These are phyloP conservation scores for Eueremaeus valkanovi DNA, from an alignment of 2,888 invertebrate species.

Conservation along the genomic window DNA sequence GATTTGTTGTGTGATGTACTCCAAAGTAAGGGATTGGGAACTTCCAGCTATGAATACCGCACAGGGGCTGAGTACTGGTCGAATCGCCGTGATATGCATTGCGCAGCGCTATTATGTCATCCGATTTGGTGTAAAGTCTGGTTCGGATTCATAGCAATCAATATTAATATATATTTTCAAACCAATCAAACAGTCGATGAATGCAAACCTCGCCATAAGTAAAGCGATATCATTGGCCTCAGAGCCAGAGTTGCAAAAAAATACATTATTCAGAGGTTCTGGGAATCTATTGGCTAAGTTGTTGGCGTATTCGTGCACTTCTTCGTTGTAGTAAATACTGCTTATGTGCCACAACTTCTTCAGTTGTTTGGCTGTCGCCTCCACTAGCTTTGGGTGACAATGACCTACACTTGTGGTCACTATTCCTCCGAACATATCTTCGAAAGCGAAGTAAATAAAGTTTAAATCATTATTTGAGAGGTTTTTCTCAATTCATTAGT, in stretches of 20 bases:
- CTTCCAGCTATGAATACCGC: conserved; percentile 73
- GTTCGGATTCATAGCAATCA: neutral
- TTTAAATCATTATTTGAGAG: neutral
- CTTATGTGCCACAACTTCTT: conserved; percentile 85
- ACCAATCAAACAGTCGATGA: neutral
- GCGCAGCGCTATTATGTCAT: conserved; percentile 76
- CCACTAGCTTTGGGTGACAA: conserved; percentile 90
- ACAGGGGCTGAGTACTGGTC: conserved; percentile 72
- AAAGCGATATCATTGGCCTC: conserved; percentile 95
- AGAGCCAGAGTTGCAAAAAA: conserved; percentile 58
- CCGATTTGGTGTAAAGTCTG: conserved; percentile 70
- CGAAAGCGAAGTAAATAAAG: neutral
- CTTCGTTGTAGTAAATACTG: conserved; percentile 82
- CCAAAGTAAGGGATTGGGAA: conserved; percentile 69
- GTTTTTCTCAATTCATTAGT: no score
- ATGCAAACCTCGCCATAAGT: conserved; percentile 65
- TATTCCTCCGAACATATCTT: conserved; percentile 90
- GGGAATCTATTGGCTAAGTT: conserved; percentile 76
- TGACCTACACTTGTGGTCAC: conserved; percentile 97
- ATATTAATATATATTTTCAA: neutral
- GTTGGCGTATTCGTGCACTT: conserved; percentile 83
- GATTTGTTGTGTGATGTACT: conserved; percentile 77
- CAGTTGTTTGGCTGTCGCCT: conserved; percentile 72
- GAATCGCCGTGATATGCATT: conserved; percentile 92
- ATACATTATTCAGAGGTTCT: conserved; percentile 69